These are phyloP conservation scores for Amphilophus citrinellus DNA, from an alignment of 2,113 vertebrate genomes.

Conservation along the genomic window DNA sequence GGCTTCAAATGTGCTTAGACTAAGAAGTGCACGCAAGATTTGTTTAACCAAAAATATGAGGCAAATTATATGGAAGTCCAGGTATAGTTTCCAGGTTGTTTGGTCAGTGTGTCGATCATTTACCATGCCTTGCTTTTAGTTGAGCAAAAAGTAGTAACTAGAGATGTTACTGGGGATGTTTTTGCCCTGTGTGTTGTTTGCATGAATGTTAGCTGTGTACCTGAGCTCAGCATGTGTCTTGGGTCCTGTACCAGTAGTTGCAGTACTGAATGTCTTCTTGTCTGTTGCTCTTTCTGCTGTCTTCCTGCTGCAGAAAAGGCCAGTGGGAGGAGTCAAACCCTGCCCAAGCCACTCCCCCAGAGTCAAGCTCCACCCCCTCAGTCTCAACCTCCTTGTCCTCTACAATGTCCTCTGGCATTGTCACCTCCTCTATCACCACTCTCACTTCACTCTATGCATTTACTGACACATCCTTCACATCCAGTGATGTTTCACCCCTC, in stretches of 20 bases:
- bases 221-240: constrained; percentile 64
- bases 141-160: no score
- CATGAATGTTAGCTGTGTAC: constrained; percentile 48
- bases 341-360: constrained; percentile 79
- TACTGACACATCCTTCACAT: constrained; percentile 49
- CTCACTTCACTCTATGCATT: constrained; percentile 46
- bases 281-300: constrained; percentile 79
- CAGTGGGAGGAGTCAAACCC: constrained; percentile 80
- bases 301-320: constrained; percentile 82
- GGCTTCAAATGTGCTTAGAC: no score
- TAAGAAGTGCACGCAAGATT: no score
- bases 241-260: constrained; percentile 64
- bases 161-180: background rate
- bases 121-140: background rate
- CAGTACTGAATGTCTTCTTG: constrained; percentile 79
- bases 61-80: background rate
- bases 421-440: constrained; percentile 47
- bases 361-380: constrained; percentile 74
- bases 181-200: constrained; percentile 46
- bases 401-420: constrained; percentile 51
- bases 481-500: constrained; percentile 34
- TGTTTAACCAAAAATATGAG: background rate
- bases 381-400: constrained; percentile 74
- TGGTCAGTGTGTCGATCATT: background rate
- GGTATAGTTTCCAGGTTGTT: background rate